Base-by-base conservation (phyloP, 1,140 invertebrate species). In the Whitmania pigra region DNA sequence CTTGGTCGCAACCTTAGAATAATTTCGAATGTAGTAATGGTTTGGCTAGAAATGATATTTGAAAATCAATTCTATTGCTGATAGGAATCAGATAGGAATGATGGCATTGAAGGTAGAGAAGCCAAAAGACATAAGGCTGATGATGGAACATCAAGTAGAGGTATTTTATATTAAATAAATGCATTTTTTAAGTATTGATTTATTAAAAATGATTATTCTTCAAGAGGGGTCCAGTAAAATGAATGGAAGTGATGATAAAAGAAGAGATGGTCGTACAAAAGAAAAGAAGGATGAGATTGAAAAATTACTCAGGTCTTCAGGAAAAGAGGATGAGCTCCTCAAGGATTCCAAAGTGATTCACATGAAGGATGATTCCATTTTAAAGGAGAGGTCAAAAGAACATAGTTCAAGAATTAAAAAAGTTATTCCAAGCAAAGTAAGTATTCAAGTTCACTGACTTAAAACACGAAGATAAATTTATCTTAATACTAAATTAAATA, bases 261-360 rank as follows among this genome's bases (percentile, higher is more conserved):
- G 22, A 29, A 69, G 40, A 0, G 49, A 71, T 18, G 54, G 72
- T 43, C 20, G 55, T 43, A 49, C 63, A 49, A 54, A 49, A 66
- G 27, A 25, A 55, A 55, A 73, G 74, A 71, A 73, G 74, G 57
- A 74, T 6, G 57, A 31, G 11, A 63, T 63, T 63, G 57, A 63
- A 31, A 63, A 31, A 63, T n/a, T 63, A 25, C 57, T 25, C 22
- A 22, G 57, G 9, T 49, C 43, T 13, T 49, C 43, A 63, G 57
- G 22, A 20, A 63, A 63, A 31, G 57, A 63, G 29, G 57, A 63
- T 63, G 57, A 63, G 22, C 7, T 22, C 57, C 22, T 63, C 9
- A 63, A 63, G 29, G 57, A 63, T 1, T 25, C 22, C 9, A 63
- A 63, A 31, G 20, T 20, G 18, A n/a, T 63, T 7, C 29, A 25